These are phyloP conservation scores for Noctua janthe DNA, from an alignment of 2,888 invertebrate species.

Conservation along the genomic window DNA sequence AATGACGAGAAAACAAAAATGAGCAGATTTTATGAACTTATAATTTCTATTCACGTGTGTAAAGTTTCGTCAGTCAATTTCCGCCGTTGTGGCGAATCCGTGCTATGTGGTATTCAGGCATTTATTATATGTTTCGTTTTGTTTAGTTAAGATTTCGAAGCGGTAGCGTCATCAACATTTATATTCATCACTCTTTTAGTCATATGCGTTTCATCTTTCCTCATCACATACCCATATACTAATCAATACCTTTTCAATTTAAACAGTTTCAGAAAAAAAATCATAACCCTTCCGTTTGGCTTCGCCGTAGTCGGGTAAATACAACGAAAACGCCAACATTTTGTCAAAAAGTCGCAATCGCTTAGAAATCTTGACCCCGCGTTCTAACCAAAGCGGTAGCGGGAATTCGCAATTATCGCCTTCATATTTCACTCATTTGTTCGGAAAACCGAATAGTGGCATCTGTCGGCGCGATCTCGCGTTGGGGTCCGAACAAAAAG, in stretches of 20 bases:
- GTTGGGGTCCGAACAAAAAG: neutral
- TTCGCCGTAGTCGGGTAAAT: no score
- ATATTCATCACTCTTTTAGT: neutral
- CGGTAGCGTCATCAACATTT: neutral
- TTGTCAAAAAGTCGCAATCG: constrained; percentile 14
- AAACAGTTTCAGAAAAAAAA: neutral
- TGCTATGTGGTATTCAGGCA: constrained; percentile 35
- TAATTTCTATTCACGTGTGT: no score
- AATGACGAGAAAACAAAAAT: no score
- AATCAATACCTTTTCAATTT: neutral
- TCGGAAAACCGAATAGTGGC: neutral
- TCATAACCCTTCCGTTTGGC: no score
- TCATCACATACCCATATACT: neutral
- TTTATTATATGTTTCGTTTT: constrained; percentile 47
- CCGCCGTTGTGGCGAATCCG: neutral
- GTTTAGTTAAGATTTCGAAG: constrained; percentile 24
- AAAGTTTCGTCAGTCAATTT: neutral
- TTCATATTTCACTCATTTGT: neutral
- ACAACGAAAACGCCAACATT: constrained; percentile 30
- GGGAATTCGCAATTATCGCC: neutral
- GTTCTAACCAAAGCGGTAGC: constrained; percentile 3
- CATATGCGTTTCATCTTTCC: neutral
- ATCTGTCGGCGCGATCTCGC: neutral
- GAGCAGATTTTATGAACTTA: no score
- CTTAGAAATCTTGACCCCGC: constrained; percentile 2